phyloP scores from a whole-genome alignment of 1,140 invertebrate species.

The Sweltsa coloradensis region DNA sequence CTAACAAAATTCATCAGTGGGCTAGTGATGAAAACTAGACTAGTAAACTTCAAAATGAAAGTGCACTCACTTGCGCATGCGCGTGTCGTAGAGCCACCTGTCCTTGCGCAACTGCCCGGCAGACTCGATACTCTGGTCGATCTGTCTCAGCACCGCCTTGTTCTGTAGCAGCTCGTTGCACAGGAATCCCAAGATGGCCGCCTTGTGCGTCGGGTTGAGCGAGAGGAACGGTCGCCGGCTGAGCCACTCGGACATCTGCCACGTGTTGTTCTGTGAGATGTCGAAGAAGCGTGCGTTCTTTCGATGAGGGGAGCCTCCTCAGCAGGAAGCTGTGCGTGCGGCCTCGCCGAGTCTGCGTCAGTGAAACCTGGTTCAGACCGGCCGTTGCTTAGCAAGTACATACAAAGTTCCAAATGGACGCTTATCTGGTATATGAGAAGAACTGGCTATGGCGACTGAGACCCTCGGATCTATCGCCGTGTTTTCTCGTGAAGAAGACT shows the following conservation, averaged over 20 bases:
- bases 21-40: background rate
- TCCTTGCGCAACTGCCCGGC: conserved; percentile 64
- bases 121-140: conserved; percentile 62
- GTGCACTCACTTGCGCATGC: conserved; percentile 67
- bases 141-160: conserved; percentile 70
- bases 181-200: conserved; percentile 75
- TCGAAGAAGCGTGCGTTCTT: conserved; percentile 69
- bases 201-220: conserved; percentile 73
- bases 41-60: background rate
- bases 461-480: too few relatives aligned
- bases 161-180: conserved; percentile 91
- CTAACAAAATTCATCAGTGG: too few relatives aligned
- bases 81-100: conserved; percentile 72
- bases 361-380: too few relatives aligned
- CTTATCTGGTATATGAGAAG: too few relatives aligned
- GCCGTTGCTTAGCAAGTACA: too few relatives aligned
- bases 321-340: too few relatives aligned
- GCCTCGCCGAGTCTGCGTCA: too few relatives aligned
- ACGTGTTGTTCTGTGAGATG: conserved; percentile 61
- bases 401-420: too few relatives aligned
- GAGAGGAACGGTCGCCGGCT: conserved; percentile 74
- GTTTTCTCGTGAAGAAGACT: too few relatives aligned
- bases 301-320: conserved; percentile 41
- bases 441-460: too few relatives aligned
- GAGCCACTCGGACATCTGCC: conserved; percentile 58